Conservation (phyloP, 2,888 invertebrate species). For the Pedicia rivosa region DNA sequence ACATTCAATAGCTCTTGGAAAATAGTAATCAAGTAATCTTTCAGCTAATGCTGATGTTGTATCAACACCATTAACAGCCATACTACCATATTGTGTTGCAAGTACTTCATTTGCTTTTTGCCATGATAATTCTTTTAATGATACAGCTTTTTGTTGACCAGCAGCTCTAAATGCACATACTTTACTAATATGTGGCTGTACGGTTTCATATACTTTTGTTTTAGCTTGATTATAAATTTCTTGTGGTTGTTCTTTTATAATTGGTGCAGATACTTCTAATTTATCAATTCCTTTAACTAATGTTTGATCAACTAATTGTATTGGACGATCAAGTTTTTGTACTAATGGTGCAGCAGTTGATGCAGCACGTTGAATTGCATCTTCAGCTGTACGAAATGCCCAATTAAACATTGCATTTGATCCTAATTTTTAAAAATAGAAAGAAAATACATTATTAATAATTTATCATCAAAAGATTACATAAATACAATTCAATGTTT, state of each 20-base stretch:
- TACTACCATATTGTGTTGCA: conserved; percentile 49
- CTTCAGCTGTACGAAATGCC: conserved; percentile 50
- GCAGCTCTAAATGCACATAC: conserved; percentile 30
- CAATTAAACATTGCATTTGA: conserved; percentile 49
- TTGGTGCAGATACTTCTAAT: conserved; percentile 46
- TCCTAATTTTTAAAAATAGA: conserved; percentile 29
- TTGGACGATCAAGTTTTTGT: conserved; percentile 35
- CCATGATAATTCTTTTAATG: conserved; percentile 51
- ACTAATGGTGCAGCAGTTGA: conserved; percentile 46
- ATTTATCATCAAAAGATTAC: too few relatives aligned
- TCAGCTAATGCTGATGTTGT: conserved; percentile 51
- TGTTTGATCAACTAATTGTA: conserved; percentile 44
- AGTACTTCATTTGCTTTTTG: conserved; percentile 54
- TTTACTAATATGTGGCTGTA: conserved; percentile 38
- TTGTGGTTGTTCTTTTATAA: conserved; percentile 48
- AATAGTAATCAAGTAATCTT: conserved; percentile 55
- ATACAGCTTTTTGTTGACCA: conserved; percentile 40
- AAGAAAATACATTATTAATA: neutral
- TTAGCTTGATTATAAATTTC: conserved; percentile 39
- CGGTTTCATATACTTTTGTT: conserved; percentile 38
- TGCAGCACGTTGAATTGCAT: conserved; percentile 42
- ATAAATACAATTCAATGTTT: too few relatives aligned
- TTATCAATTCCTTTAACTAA: conserved; percentile 49
- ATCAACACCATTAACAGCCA: conserved; percentile 49
- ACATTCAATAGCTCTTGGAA: conserved; percentile 45